Evolutionary conservation across 2,797 vertebrate genomes (phyloP), one percentile per base, ranked within the genome.

Genomic region (Hylomyscus alleni): DNA sequence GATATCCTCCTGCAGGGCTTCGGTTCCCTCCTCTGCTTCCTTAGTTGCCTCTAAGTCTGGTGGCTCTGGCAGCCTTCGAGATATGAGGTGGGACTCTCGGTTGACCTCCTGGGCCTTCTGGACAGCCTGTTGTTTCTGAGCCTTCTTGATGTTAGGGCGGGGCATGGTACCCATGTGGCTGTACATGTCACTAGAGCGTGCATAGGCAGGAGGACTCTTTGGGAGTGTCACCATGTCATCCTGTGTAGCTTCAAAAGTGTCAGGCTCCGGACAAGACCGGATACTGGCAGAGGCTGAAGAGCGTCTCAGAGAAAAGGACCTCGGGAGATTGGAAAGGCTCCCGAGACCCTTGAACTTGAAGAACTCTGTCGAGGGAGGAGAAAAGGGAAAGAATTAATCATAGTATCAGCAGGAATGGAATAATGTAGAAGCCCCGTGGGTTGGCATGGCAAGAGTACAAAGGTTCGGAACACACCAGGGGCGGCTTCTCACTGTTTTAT

Each of bases 161-260:
- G 99, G 99, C 99, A 99, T 99, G 34, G 99, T 99, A 29, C 99
- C 99, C 98, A 99, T 98, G 95, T 99, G 99, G 47, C 99, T 99
- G 97, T 99, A 99, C 99, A 98, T 99, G 90, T 99, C 99, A 0
- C 99, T 99, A 0, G 99, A 99, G 34, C 99, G 98, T 58, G 98
- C 99, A 0, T 99, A 99, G 95, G 98, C 98, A 37, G 98, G 98
- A 0, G 99, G 97, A 17, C 99, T 99, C 94, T 98, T 99, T 83
- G 99, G 98, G 8, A 99, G 94, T 1, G 98, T 93, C 17, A 92
- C 98, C 98, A 99, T 97, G 96, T 99, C 99, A 58, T 99, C 99
- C 87, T 99, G 96, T 0, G 99, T 98, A 34, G 97, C 91, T 78
- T 99, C 97, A 0, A 98, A 95, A 60, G 96, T 10, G 95, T 96